These are phyloP conservation scores for Falco cherrug DNA, from an alignment of 2,797 vertebrate genomes.

Conservation along the genomic window DNA sequence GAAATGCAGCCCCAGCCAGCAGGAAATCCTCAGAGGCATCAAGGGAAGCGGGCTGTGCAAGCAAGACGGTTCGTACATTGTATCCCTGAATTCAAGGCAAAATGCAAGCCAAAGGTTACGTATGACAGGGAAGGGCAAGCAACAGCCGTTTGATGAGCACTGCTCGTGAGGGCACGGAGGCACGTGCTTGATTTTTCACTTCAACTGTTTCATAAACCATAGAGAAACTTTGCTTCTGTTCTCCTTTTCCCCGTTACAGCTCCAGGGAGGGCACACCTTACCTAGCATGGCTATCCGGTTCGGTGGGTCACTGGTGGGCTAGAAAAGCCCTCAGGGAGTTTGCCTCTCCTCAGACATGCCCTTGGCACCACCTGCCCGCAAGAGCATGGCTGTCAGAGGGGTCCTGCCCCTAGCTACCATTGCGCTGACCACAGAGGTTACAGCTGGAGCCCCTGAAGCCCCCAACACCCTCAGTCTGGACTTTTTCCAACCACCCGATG, in stretches of 20 bases:
- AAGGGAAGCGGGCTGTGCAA: conserved; percentile 2
- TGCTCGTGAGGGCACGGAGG: rapidly evolving
- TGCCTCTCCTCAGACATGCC: rapidly evolving
- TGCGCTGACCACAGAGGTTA: not conserved
- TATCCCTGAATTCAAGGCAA: not conserved
- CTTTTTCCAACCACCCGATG: not conserved
- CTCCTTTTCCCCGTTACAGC: not conserved
- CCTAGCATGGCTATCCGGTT: not conserved
- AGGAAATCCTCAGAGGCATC: conserved; percentile 58
- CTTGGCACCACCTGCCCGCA: not conserved
- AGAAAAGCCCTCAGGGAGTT: not conserved
- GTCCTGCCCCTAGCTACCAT: not conserved
- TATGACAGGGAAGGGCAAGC: not conserved
- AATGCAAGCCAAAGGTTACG: not conserved
- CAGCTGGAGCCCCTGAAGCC: not conserved
- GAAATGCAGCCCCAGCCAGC: conserved; percentile 19
- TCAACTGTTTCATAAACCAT: not conserved
- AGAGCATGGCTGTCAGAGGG: rapidly evolving
- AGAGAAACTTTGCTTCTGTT: not conserved
- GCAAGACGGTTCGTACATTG: not conserved
- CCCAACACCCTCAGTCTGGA: not conserved
- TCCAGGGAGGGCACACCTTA: not conserved
- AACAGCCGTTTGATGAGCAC: not conserved
- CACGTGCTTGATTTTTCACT: rapidly evolving
- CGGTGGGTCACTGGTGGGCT: not conserved